Evolutionary conservation across 2,888 invertebrate genomes (phyloP).

Genomic region (Erannis defoliaria): DNA sequence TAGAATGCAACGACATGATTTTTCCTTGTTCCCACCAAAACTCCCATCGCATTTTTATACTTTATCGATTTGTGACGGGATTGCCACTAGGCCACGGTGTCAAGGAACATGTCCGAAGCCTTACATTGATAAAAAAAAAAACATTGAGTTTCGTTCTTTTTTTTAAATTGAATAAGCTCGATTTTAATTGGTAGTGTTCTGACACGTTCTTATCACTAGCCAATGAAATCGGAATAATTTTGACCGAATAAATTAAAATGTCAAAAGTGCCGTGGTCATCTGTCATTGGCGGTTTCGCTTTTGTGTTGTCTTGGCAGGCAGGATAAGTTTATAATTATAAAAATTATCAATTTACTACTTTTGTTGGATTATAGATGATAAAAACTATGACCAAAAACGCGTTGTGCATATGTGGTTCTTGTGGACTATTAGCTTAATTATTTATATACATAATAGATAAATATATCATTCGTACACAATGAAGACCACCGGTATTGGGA

Average conservation of each 20-base stretch:
- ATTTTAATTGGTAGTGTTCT: too few species aligned
- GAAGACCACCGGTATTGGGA: conserved; percentile 71
- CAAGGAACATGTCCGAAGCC: too few species aligned
- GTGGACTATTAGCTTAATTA: conserved; percentile 11
- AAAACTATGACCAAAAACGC: conserved; percentile 53
- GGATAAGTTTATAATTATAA: conserved; percentile 52
- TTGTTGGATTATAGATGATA: conserved; percentile 38
- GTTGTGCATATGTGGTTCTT: conserved; percentile 52
- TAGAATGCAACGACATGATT: too few species aligned
- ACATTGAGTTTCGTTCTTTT: too few species aligned
- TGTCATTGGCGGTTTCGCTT: conserved; percentile 74
- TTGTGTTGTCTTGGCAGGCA: conserved; percentile 48
- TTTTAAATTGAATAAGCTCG: too few species aligned
- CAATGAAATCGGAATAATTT: conserved; percentile 18
- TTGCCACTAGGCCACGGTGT: too few species aligned
- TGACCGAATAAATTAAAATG: conserved; percentile 12
- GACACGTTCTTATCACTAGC: too few species aligned
- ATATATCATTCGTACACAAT: conserved; percentile 51
- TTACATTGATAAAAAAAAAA: too few species aligned
- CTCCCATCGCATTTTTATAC: too few species aligned
- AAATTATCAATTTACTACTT: conserved; percentile 42
- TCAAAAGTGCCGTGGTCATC: conserved; percentile 67
- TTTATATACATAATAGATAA: conserved; percentile 11
- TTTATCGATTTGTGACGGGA: too few species aligned
- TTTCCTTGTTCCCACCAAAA: too few species aligned